Percentiles rank a stretch among this genome's conserved stretches.
Conservation (phyloP, 1,140 invertebrate genomes). For the Sitophilus oryzae region DNA sequence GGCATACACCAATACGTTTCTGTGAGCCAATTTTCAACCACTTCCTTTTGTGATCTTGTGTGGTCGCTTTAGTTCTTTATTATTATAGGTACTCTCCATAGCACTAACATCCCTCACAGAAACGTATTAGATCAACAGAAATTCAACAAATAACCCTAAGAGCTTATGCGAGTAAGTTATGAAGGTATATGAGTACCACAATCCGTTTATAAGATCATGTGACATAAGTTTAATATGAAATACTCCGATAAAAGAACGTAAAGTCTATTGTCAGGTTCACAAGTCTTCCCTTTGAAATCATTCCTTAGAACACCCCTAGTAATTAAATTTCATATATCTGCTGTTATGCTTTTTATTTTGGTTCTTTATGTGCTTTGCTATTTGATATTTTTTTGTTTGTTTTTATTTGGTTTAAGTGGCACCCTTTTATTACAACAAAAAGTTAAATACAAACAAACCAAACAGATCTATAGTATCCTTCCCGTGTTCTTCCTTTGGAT, state of each 20-base stretch:
- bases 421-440: too few relatives aligned
- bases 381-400: too few relatives aligned
- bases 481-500: too few relatives aligned
- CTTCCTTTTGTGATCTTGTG: neutral
- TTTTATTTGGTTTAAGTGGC: too few relatives aligned
- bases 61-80: too few relatives aligned
- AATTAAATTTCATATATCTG: too few relatives aligned
- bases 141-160: conserved; percentile 1
- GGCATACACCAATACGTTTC: conserved; percentile 14
- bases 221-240: neutral
- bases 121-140: neutral
- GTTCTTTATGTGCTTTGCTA: too few relatives aligned
- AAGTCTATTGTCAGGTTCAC: conserved; percentile 21
- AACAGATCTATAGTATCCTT: too few relatives aligned
- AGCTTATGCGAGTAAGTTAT: neutral
- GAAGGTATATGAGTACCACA: conserved; percentile 12
- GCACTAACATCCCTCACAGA: neutral
- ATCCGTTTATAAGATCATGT: neutral
- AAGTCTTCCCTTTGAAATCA: conserved; percentile 6
- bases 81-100: too few relatives aligned
- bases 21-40: neutral
- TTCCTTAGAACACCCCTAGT: neutral
- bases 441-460: too few relatives aligned
- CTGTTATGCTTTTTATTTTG: too few relatives aligned
- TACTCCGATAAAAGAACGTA: conserved; percentile 9